Conservation (phyloP, 2,888 invertebrate species). For the Eupithecia exiguata region DNA sequence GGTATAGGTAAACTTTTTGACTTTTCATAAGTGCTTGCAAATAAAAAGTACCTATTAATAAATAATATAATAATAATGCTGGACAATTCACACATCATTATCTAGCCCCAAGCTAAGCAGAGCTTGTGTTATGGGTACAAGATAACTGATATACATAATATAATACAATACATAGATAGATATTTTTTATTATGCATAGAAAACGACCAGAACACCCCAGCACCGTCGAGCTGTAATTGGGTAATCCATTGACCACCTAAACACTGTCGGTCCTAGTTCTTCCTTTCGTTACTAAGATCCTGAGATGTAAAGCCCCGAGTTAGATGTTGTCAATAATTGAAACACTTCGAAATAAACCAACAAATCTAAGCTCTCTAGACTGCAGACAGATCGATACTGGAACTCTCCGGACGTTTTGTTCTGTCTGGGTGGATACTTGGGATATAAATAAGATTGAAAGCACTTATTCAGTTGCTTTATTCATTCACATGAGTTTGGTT, state of each 20-base stretch:
- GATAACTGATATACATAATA: too few species aligned
- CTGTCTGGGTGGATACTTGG: conserved; percentile 32
- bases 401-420: conserved; percentile 42
- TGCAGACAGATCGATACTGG: conserved; percentile 46
- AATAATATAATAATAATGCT: too few species aligned
- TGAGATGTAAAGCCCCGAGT: background rate
- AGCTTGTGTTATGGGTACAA: too few species aligned
- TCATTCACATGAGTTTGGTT: background rate
- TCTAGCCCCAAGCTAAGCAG: too few species aligned
- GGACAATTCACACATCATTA: too few species aligned
- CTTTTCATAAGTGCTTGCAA: background rate
- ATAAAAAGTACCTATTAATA: too few species aligned
- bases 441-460: conserved; percentile 19
- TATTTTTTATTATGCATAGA: too few species aligned
- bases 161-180: too few species aligned
- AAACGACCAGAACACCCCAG: too few species aligned
- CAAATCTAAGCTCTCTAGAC: conserved; percentile 25
- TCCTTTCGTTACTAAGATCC: background rate
- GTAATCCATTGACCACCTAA: background rate
- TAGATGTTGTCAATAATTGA: conserved; percentile 9
- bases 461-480: conserved; percentile 24
- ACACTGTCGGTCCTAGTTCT: background rate
- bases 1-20: background rate
- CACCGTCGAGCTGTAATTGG: background rate
- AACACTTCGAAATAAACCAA: conserved; percentile 23